Evolutionary conservation across 2,797 vertebrate genomes (phyloP), one percentile per base, ranked within the genome.

Genomic region (Aulostomus chinensis): DNA sequence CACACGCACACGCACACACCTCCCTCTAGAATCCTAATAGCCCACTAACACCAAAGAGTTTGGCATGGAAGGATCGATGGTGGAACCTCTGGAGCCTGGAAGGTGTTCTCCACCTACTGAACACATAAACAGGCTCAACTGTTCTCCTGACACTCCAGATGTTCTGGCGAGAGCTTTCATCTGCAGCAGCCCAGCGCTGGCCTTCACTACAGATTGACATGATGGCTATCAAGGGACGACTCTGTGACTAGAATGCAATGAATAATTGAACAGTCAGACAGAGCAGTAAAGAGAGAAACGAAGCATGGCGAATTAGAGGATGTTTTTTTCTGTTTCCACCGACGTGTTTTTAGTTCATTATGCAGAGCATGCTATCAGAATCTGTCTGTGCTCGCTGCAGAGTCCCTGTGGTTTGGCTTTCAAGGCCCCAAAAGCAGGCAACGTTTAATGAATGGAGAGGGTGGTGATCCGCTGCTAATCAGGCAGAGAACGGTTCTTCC

Each of bases 191-290:
- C 38, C 61, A 43, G 65, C 46, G 15, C 60, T 61, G 64, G 33
- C 30, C 31, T 56, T 70, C 30, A 43, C 56, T 69, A 25, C 57
- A 67, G 66, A 78, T 66, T 80, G 75, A 73, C 78, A 63, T 58
- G 67, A 81, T 78, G 52, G 41, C 53, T 65, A 32, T 56, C 72
- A 48, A 14, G 67, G 68, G 76, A 81, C 31, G 45, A 69, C 32
- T n/a, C 22, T 36, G 38, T 47, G 63, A 84, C 76, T 62, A 21
- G 29, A 58, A 30, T 5, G 17, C 28, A 13, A 75, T 84, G 49
- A 82, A 86, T 86, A 58, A 83, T 84, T 74, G 7, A 87, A 41
- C 42, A 65, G 62, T 47, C 43, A 42, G 37, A 31, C 5, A 10
- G 41, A 46, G 42, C 25, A 36, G 50, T 41, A 56, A 48, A 50